phyloP scores from a whole-genome alignment of 2,888 invertebrate genomes.

The Drosophila multiciliata region DNA sequence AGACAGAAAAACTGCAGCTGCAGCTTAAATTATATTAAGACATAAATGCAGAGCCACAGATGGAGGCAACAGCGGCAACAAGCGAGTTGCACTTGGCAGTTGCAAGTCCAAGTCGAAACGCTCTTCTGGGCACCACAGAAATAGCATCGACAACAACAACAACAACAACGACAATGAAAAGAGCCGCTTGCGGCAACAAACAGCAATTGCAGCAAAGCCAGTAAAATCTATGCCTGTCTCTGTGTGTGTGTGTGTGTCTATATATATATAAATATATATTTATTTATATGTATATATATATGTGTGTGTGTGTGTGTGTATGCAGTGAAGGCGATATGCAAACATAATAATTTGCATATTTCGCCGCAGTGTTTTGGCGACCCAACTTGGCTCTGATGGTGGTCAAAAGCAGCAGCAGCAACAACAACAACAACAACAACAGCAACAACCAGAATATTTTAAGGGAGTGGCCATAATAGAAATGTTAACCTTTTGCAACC shows the following conservation, averaged over 20 bases:
- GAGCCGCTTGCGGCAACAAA: slow-evolving; percentile 34
- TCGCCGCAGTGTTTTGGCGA: slow-evolving; percentile 60
- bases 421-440: slow-evolving; percentile 26
- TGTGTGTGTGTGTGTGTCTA: neutral
- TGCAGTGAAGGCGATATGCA: slow-evolving; percentile 61
- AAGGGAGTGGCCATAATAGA: slow-evolving; percentile 78
- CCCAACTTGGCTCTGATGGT: slow-evolving; percentile 45
- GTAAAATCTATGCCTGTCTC: slow-evolving; percentile 27
- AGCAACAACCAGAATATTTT: slow-evolving; percentile 32
- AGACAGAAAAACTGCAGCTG: slow-evolving; percentile 35
- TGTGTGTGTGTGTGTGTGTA: neutral
- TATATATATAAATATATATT: neutral
- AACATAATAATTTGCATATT: slow-evolving; percentile 80
- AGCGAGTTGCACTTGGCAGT: slow-evolving; percentile 18
- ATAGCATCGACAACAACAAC: slow-evolving; percentile 36
- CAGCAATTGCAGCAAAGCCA: slow-evolving; percentile 22
- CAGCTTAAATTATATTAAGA: slow-evolving; percentile 58
- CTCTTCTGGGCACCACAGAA: slow-evolving; percentile 21
- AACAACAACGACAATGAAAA: slow-evolving; percentile 35
- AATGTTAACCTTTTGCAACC: slow-evolving; percentile 78
- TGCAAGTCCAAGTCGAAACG: slow-evolving; percentile 17
- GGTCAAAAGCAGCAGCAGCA: slow-evolving; percentile 51
- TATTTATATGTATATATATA: no score
- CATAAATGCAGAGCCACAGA: slow-evolving; percentile 40
- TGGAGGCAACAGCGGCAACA: slow-evolving; percentile 1